Percentiles rank a stretch among this genome's conserved stretches.
These are phyloP conservation scores for Hemiscyllium ocellatum DNA, from an alignment of 2,113 vertebrate species.

Conservation along the genomic window DNA sequence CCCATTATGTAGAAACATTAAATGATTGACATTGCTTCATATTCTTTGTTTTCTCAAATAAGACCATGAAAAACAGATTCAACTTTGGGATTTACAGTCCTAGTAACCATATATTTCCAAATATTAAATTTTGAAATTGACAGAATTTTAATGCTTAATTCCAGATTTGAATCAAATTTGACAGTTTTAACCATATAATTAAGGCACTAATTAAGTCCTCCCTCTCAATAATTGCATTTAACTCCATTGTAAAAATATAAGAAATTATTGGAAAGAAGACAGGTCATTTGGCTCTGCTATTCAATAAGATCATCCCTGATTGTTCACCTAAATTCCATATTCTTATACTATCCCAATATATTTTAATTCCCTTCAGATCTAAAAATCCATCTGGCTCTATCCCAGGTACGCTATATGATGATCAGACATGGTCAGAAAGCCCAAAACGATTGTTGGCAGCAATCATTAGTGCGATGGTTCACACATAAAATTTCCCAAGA, in stretches of 20 bases:
- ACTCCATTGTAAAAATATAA: not conserved
- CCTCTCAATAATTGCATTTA: not conserved
- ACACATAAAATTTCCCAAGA: not conserved
- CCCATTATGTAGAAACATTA: not conserved
- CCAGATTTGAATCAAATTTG: not conserved
- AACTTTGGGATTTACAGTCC: not conserved
- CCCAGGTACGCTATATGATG: too few relatives aligned
- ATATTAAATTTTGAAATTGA: not conserved
- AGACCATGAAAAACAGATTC: not conserved
- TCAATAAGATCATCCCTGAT: not conserved
- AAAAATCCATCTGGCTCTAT: too few relatives aligned
- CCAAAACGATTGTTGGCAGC: not conserved
- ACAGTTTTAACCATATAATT: not conserved
- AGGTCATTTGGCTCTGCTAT: not conserved
- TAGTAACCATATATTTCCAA: not conserved
- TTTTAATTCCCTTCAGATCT: too few relatives aligned
- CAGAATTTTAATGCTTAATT: not conserved
- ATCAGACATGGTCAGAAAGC: too few relatives aligned
- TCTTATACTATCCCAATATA: not conserved
- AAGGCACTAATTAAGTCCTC: not conserved
- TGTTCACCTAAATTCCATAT: not conserved
- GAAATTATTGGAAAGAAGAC: not conserved
- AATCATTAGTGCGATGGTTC: not conserved
- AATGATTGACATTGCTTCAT: not conserved
- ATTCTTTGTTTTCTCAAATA: not conserved